These are phyloP conservation scores for Diabrotica virgifera DNA, from an alignment of 1,140 invertebrate genomes.

Conservation along the genomic window DNA sequence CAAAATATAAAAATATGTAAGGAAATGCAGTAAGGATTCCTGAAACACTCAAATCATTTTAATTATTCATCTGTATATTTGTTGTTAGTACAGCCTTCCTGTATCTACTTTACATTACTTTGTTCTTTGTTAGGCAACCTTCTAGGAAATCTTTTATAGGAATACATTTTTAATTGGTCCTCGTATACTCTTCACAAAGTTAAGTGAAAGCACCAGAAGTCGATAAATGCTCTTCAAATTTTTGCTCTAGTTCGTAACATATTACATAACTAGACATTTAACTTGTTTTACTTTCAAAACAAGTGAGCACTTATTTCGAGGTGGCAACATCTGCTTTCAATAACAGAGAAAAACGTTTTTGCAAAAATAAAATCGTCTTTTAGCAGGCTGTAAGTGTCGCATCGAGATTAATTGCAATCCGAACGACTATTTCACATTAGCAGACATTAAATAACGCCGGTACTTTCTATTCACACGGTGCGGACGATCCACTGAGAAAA, in stretches of 20 bases:
- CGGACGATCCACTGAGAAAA: conserved; percentile 5
- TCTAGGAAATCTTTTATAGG: too few species aligned
- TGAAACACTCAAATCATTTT: too few species aligned
- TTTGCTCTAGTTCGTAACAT: not conserved
- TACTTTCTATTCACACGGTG: conserved; percentile 17
- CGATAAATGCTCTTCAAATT: not conserved
- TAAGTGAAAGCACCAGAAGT: too few species aligned
- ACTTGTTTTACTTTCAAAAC: not conserved
- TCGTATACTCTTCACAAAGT: too few species aligned
- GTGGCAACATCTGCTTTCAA: not conserved
- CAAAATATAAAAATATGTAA: too few species aligned
- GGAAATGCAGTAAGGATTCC: too few species aligned
- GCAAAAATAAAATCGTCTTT: not conserved
- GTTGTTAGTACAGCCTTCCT: too few species aligned
- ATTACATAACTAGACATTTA: not conserved
- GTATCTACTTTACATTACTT: too few species aligned
- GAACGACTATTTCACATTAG: conserved; percentile 11
- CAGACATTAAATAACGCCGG: not conserved
- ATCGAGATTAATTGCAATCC: conserved; percentile 11
- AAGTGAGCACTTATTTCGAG: not conserved
- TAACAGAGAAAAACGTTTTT: not conserved
- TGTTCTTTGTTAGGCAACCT: too few species aligned
- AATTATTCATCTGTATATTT: too few species aligned
- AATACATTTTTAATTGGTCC: too few species aligned
- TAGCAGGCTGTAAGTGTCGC: conserved; percentile 7